A percentile compares a stretch with the other conserved stretches of the same genome.
These are phyloP conservation scores for Artemia sinica DNA, from an alignment of 2,888 invertebrate genomes.

Conservation along the genomic window DNA sequence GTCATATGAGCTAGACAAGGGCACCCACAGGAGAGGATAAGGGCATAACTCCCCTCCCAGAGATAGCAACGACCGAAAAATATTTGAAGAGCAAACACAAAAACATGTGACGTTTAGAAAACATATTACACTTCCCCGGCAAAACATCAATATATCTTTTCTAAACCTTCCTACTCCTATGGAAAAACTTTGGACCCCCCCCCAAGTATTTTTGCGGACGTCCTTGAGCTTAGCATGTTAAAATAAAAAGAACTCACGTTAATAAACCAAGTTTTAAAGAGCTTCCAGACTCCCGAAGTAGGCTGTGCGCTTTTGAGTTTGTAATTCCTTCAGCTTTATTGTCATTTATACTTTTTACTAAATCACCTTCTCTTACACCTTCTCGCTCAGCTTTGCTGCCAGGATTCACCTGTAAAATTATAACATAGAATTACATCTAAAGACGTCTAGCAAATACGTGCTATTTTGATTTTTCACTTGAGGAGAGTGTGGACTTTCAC, in stretches of 20 bases:
- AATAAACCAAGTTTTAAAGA: conserved; percentile 48
- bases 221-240: no score
- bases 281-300: conserved; percentile 51
- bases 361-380: conserved; percentile 61
- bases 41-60: no score
- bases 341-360: conserved; percentile 60
- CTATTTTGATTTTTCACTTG: background rate
- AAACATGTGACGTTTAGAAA: no score
- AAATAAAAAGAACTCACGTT: conserved; percentile 41
- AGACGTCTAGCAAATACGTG: background rate
- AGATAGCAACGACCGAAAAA: no score
- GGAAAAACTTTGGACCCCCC: no score
- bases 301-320: conserved; percentile 42
- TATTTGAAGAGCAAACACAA: no score
- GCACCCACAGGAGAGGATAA: no score
- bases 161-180: no score
- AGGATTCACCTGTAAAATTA: conserved; percentile 55
- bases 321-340: conserved; percentile 45
- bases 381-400: conserved; percentile 64
- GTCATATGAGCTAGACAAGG: no score
- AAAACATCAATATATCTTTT: no score
- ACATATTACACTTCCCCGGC: no score
- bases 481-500: background rate
- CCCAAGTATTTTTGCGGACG: no score
- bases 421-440: background rate